These are phyloP conservation scores for Sebastes vulpes DNA, from an alignment of 2,797 vertebrate species.

Conservation along the genomic window DNA sequence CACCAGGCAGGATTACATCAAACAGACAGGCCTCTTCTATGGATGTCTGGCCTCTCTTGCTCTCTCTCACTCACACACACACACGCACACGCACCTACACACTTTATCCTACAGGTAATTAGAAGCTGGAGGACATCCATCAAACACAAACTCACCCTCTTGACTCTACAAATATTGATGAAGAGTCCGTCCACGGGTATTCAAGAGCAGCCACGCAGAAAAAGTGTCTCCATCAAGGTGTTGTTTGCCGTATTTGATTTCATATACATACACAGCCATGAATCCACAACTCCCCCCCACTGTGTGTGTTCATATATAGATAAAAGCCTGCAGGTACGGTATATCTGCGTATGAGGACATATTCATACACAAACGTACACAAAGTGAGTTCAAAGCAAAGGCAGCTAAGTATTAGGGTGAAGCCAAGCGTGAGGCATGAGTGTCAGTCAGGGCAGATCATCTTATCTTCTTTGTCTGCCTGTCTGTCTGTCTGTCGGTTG, in stretches of 20 bases:
- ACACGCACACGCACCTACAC: slow-evolving; percentile 40
- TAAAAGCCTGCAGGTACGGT: slow-evolving; percentile 10
- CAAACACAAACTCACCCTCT: slow-evolving; percentile 70
- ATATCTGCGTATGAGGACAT: background rate
- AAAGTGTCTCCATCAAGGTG: slow-evolving; percentile 38
- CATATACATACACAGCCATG: slow-evolving; percentile 16
- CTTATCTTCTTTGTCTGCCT: slow-evolving; percentile 37
- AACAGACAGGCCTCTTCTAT: slow-evolving; percentile 65
- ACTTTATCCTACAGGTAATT: slow-evolving; percentile 67
- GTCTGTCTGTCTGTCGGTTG: slow-evolving; percentile 24
- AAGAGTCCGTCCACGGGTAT: slow-evolving; percentile 55
- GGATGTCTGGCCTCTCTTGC: slow-evolving; percentile 65
- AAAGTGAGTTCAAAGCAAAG: slow-evolving; percentile 60
- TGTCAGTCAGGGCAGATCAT: slow-evolving; percentile 66
- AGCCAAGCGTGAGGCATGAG: slow-evolving; percentile 52
- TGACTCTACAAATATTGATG: slow-evolving; percentile 79
- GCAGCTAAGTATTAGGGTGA: slow-evolving; percentile 53
- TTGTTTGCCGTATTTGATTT: slow-evolving; percentile 40
- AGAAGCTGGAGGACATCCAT: slow-evolving; percentile 70
- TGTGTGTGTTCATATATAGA: slow-evolving; percentile 12
- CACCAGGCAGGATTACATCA: slow-evolving; percentile 80
- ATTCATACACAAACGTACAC: background rate
- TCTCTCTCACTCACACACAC: background rate
- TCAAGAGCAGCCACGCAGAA: slow-evolving; percentile 52
- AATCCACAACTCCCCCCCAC: slow-evolving; percentile 4